Conservation (phyloP, 1,140 invertebrate genomes). For the Macrosteles quadrilineatus region DNA sequence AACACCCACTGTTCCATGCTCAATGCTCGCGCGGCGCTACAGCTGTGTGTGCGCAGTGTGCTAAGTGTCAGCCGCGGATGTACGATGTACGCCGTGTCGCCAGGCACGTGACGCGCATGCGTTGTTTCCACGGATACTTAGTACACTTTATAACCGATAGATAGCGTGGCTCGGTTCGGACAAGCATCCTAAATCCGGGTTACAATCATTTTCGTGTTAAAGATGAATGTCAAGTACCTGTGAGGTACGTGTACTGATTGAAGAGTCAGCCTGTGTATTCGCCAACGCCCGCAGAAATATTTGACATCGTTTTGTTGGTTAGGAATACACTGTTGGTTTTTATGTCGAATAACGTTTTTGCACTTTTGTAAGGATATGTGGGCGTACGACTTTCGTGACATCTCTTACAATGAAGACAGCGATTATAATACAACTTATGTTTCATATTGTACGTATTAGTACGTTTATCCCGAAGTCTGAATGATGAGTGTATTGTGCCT, state of each 20-base stretch:
- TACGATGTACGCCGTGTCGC: background rate
- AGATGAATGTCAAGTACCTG: constrained; percentile 6
- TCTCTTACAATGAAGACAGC: too few species aligned
- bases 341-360: too few species aligned
- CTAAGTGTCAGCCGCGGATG: background rate
- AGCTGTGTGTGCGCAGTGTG: background rate
- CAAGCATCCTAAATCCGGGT: background rate
- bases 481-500: too few species aligned
- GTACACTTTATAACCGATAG: constrained; percentile 10
- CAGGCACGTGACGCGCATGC: background rate
- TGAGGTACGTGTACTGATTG: background rate
- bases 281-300: background rate
- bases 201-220: constrained; percentile 7
- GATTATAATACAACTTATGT: too few species aligned
- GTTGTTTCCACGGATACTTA: background rate
- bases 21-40: too few species aligned
- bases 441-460: too few species aligned
- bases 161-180: background rate
- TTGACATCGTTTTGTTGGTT: too few species aligned
- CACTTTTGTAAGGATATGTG: too few species aligned
- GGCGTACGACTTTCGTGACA: too few species aligned
- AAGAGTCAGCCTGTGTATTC: background rate
- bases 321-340: too few species aligned
- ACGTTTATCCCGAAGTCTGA: too few species aligned
- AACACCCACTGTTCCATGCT: too few species aligned